A percentile compares a stretch with the other conserved stretches of the same genome.
phyloP scores from a whole-genome alignment of 2,113 vertebrate genomes.

The Etia nguti region DNA sequence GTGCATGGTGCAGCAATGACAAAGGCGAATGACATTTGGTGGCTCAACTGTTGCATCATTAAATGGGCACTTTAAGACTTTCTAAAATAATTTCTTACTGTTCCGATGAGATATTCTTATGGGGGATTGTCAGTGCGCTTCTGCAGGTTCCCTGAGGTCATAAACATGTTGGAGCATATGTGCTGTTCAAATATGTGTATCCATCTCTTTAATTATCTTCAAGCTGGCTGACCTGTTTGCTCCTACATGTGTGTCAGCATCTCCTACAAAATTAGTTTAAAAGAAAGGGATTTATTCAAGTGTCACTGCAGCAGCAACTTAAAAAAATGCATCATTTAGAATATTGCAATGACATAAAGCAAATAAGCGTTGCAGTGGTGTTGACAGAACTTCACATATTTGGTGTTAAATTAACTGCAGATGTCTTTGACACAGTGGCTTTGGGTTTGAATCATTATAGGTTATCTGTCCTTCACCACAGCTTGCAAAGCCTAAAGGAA shows the following conservation, averaged over 20 bases:
- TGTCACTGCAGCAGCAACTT: not conserved
- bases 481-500: not conserved
- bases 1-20: not conserved
- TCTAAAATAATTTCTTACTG: not conserved
- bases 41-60: not conserved
- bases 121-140: not conserved
- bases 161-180: not conserved
- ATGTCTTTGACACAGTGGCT: not conserved
- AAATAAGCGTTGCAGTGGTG: rapidly evolving
- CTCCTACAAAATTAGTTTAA: not conserved
- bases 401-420: not conserved
- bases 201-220: not conserved
- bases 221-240: rapidly evolving
- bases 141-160: not conserved
- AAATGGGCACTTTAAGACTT: not conserved
- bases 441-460: not conserved
- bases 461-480: not conserved
- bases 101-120: not conserved
- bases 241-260: rapidly evolving
- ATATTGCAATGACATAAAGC: not conserved
- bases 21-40: not conserved
- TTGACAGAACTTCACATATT: not conserved
- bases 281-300: rapidly evolving
- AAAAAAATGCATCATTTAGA: not conserved
- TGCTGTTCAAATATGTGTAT: not conserved